Evolutionary conservation across 2,888 invertebrate species (phyloP).

Genomic region (Agapostemon virescens): DNA sequence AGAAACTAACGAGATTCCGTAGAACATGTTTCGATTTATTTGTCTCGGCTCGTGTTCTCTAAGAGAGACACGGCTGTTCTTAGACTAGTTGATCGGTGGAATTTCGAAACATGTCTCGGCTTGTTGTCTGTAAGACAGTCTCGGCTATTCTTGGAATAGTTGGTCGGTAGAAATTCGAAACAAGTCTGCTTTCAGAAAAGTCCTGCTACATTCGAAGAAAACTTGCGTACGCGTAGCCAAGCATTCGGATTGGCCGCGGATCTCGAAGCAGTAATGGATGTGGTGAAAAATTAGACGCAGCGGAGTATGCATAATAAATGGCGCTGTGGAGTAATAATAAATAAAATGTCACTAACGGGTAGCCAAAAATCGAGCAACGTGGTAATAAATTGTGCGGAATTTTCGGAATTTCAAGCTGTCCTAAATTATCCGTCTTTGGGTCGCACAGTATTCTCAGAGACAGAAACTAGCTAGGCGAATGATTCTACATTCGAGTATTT

Average conservation of each 20-base stretch:
- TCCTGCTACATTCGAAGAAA: neutral
- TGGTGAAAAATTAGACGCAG: neutral
- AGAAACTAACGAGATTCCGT: too few species aligned
- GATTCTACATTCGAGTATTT: neutral
- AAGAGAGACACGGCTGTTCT: neutral
- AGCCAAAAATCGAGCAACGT: neutral
- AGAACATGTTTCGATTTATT: too few species aligned
- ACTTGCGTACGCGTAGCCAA: neutral
- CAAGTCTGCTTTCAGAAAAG: constrained; percentile 1
- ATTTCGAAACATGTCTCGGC: constrained; percentile 1
- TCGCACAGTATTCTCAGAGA: too few species aligned
- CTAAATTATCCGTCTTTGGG: neutral
- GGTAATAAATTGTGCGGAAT: neutral
- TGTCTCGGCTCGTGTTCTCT: neutral
- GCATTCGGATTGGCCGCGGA: neutral
- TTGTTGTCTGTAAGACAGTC: neutral
- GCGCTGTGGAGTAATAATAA: too few species aligned
- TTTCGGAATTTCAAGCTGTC: neutral
- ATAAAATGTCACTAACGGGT: neutral
- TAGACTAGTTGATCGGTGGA: neutral
- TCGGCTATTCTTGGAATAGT: neutral
- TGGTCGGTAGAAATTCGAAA: constrained; percentile 1
- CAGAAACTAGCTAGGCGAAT: neutral
- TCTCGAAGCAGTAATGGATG: neutral
- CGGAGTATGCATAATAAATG: neutral